Evolutionary conservation across 2,888 invertebrate genomes (phyloP), one percentile per base, ranked within the genome.

Genomic region (Dryocosmus kuriphilus): DNA sequence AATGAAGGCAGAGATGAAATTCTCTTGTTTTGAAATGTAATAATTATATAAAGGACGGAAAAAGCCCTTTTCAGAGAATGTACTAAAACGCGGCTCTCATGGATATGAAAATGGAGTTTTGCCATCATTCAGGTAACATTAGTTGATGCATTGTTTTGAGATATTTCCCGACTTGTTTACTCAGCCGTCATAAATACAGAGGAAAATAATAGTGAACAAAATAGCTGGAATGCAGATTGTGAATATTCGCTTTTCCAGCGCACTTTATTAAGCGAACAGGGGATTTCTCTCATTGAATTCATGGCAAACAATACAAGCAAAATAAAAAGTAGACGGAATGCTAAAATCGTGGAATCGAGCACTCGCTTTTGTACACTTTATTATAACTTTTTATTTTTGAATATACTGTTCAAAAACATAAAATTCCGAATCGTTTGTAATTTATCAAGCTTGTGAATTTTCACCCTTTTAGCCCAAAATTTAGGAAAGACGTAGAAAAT

Each of bases 231-330:
- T 71, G 71, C 71, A 30, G n/a, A 46, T 46, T 51, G 51, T 30
- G 41, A 71, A 71, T 71, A 71, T 71, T 71, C 71, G 51, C 71
- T 71, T 71, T 71, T 71, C 46, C 46, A 71, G 51, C 41, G 41
- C 30, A 71, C 51, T 51, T 71, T 71, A 71, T 71, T 71, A 71
- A 71, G 14, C 51, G 71, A 71, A 51, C 46, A 51, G 30, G 46
- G 30, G 30, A 46, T 51, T 71, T 71, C 46, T 67, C 67, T 67
- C 51, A 46, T 71, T 71, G 30, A 71, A 27, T 71, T 30, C 51
- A 30, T 46, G 32, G 71, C n/a, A 30, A 51, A 51, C n/a, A 51
- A 51, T 51, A n/a, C 2, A 67, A 41, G 27, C 19, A 46, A 67
- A 67, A 67, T 41, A 22, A 67, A 46, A 51, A 67, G 27, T 11